Evolutionary conservation across 2,113 vertebrate genomes (phyloP), one percentile per base, ranked within the genome.

Genomic region (Thalassarche chlororhynchos): DNA sequence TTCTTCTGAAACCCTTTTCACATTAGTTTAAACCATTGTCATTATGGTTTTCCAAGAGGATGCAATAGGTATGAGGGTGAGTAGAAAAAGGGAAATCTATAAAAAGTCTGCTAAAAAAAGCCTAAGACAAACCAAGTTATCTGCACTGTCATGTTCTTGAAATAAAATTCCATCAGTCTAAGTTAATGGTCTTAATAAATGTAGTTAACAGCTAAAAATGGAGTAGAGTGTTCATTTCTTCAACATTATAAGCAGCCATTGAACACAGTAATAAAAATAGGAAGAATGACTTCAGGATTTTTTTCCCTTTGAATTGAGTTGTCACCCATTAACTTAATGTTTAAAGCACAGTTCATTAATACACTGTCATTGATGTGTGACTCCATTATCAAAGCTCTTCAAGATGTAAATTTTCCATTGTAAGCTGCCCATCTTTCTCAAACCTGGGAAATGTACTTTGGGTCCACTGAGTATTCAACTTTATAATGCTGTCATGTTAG

Each of bases 131-230:
- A 83, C 54, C 32, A 94, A 87, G 34, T 93, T 96, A 40, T 96
- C 81, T 88, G 18, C 66, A 72, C 34, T 83, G 87, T 47, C 24
- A 0, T 82, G 32, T 85, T 95, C 95, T 87, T 93, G 74, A 94
- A 97, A 94, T 94, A 96, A 94, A 96, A 94, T 88, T 61, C 74
- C 54, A 94, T 70, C 49, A 89, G 74, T 87, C 84, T 85, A 80
- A 85, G 54, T 74, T 96, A 94, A 97, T 91, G 38, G 47, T 80
- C 62, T 87, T 96, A 93, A 95, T 93, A 96, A 95, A 91, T 90
- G 66, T 87, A 29, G 75, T 74, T 96, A 97, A 72, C 52, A 93
- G 52, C 84, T 97, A 97, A 97, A 97, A 96, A 95, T 82, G 84
- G 81, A 90, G 61, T 86, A 60, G 36, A 90, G 12, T 36, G 47